Evolutionary conservation across 2,888 invertebrate genomes (phyloP), one percentile per base, ranked within the genome.

Genomic region (Eudasyphora cyanicolor): DNA sequence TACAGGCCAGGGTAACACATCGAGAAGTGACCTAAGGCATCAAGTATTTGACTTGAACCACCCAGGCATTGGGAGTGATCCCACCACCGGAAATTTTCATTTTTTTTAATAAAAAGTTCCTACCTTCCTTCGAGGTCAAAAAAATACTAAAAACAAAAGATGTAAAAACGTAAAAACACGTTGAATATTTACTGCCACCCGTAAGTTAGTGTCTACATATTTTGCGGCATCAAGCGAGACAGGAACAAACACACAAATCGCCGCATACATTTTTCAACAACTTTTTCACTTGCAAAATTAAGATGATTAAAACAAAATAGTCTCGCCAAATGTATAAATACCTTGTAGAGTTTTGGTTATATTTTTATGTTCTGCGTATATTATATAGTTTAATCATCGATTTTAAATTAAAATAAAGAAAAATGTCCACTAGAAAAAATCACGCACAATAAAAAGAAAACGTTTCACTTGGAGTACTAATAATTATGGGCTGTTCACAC

Each of bases 71-170:
- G n/a, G n/a, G n/a, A n/a, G n/a, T n/a, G n/a, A n/a, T n/a, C n/a
- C n/a, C n/a, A n/a, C 24, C 32, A n/a, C 45, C 45, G 45, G 14
- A n/a, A 32, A 76, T 67, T n/a, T n/a, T n/a, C n/a, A n/a, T n/a
- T n/a, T 92, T 83, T 57, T n/a, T 85, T 12, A 27, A 38, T 29
- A 54, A 24, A 38, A 27, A 6, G 8, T 45, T 27, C 4, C 76
- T 38, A 54, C 67, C 27, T 57, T 27, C 71, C n/a, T n/a, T n/a
- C n/a, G n/a, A n/a, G n/a, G n/a, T n/a, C n/a, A 45, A 57, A 74
- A 24, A 45, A 74, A 27, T 24, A 3, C 62, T 80, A 24, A 45
- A 79, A 17, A 38, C 12, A 35, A 24, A 42, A 21, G 35, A 32
- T n/a, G 32, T 12, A 24, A 17, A 24, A 29, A 38, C 10, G 42